Base-by-base conservation (phyloP, 2,797 vertebrate genomes). In the Coreius guichenoti region DNA sequence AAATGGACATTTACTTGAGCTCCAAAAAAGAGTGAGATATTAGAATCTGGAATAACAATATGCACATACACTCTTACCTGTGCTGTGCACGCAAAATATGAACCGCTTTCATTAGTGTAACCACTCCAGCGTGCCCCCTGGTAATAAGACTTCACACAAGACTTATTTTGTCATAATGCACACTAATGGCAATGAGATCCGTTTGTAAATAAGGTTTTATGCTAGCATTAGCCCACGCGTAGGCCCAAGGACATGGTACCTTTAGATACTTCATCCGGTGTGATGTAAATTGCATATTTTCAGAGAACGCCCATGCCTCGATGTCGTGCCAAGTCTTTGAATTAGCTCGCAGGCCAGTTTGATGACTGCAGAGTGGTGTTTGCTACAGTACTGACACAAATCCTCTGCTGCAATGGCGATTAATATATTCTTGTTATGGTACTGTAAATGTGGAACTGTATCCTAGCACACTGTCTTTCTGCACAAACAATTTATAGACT, bases 161-260 rank as follows among this genome's bases (percentile, higher is more conserved):
- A 88, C 73, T 84, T 83, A 86, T 78, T 88, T 84, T 76, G 72
- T 81, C 78, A 81, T 84, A 86, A 86, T 81, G 73, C 80, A 51
- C 73, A 84, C 80, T 81, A 86, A 84, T 74, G 69, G 51, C 54
- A 76, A 80, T 36, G n/a, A 81, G 65, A 54, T 80, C 49, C 21
- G 19, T 81, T 78, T 83, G 76, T 84, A 88, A 84, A 80, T 77
- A 86, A 82, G 70, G 72, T 83, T 83, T 86, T 31, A 76, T 83
- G 81, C 54, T 67, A 83, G 45, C 39, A 54, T 83, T 81, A 75
- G 65, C 67, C 85, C 43, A 83, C 21, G 9, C 26, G 54, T 54
- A 76, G 63, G 16, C 86, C 70, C 31, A 39, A 58, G 78, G 82
- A 87, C 86, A 80, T 47, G 31, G 75, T 73, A 83, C 49, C 78